phyloP scores from a whole-genome alignment of 2,888 invertebrate genomes.

The Drosophila atripex region DNA sequence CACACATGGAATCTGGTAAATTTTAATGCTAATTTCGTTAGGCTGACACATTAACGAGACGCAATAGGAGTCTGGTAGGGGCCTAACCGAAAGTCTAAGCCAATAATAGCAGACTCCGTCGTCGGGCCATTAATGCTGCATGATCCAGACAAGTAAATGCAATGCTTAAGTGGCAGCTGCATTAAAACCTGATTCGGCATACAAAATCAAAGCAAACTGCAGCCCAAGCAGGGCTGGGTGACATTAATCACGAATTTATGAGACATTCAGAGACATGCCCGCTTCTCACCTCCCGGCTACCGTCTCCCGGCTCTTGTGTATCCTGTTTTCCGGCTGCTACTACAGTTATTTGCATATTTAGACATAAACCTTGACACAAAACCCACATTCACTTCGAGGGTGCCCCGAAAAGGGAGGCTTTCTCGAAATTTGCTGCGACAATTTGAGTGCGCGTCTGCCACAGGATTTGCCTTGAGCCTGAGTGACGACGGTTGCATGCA shows the following conservation, averaged over 20 bases:
- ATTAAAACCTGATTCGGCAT: conserved; percentile 44
- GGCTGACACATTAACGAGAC: conserved; percentile 64
- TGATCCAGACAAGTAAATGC: conserved; percentile 45
- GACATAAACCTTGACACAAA: conserved; percentile 36
- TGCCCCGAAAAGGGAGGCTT: conserved; percentile 12
- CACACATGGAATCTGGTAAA: conserved; percentile 65
- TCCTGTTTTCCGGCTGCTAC: conserved; percentile 6
- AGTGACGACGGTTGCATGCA: conserved; percentile 36
- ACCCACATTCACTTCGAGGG: conserved; percentile 11
- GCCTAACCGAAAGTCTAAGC: conserved; percentile 46
- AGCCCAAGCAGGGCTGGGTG: conserved; percentile 7
- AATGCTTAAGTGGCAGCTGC: conserved; percentile 43
- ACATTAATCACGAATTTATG: conserved; percentile 50
- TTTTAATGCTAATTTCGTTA: conserved; percentile 74
- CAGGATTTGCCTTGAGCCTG: conserved; percentile 40
- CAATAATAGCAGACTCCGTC: conserved; percentile 41
- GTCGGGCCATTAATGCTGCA: conserved; percentile 47
- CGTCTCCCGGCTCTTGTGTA: background rate
- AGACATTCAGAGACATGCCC: conserved; percentile 31
- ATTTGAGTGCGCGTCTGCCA: conserved; percentile 58
- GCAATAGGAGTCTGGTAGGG: conserved; percentile 44
- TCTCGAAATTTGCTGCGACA: conserved; percentile 51
- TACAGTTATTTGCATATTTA: conserved; percentile 43
- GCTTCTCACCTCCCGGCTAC: background rate
- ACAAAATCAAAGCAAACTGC: conserved; percentile 35